A percentile compares a stretch with the other conserved stretches of the same genome.
phyloP scores from a whole-genome alignment of 1,140 invertebrate species.

The Helicoverpa armigera region DNA sequence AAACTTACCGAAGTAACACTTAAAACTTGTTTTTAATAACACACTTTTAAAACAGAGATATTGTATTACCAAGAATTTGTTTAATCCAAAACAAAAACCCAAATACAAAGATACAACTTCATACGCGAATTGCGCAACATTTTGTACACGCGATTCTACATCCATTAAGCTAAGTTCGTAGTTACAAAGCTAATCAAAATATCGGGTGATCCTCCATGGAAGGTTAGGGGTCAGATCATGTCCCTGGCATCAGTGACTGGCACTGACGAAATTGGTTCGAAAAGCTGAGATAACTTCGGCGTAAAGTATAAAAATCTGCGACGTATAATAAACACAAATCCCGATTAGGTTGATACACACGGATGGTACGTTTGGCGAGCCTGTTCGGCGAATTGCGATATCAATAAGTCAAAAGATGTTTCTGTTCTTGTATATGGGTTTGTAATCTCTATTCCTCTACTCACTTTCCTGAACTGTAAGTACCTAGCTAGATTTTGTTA shows the following conservation, averaged over 20 bases:
- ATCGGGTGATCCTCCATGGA: slow-evolving; percentile 37
- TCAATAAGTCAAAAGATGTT: not conserved
- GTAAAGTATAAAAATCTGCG: slow-evolving; percentile 62
- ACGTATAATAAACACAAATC: slow-evolving; percentile 65
- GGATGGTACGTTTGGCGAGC: not conserved
- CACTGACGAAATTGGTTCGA: slow-evolving; percentile 55
- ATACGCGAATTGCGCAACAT: not conserved
- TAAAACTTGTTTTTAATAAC: no score
- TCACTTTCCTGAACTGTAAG: no score
- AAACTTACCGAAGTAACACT: no score
- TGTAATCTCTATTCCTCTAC: no score
- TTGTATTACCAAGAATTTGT: not conserved
- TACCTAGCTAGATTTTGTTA: no score
- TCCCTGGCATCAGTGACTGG: slow-evolving; percentile 50
- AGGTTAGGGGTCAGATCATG: slow-evolving; percentile 60
- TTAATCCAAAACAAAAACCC: not conserved
- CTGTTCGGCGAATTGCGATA: not conserved
- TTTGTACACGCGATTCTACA: not conserved
- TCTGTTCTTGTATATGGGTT: not conserved
- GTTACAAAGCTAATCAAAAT: slow-evolving; percentile 36
- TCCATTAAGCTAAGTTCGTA: slow-evolving; percentile 10
- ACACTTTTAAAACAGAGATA: no score
- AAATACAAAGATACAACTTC: not conserved
- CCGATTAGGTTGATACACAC: slow-evolving; percentile 55
- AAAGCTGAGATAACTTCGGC: slow-evolving; percentile 59